Base-by-base conservation (phyloP, 2,797 vertebrate genomes). In the Sternarchorhynchus goeldii region DNA sequence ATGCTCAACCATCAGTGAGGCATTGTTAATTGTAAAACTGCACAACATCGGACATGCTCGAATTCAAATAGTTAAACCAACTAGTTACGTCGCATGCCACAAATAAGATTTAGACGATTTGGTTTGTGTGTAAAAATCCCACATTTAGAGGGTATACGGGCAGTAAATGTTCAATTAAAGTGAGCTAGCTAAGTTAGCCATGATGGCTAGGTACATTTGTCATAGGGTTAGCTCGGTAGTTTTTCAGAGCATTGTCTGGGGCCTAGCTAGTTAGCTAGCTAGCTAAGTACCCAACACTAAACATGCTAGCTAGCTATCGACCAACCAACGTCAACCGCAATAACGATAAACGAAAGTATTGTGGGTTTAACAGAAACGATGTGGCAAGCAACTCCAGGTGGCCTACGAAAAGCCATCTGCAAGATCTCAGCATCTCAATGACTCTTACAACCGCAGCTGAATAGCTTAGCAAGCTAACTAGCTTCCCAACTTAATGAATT, bases 131-230 rank as follows among this genome's bases (percentile, higher is more conserved):
- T 50, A 20, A 53, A 21, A 63, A 74, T 53, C 7, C 34, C 2
- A 6, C 16, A 67, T 29, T 57, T 50, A 67, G 12, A 12, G 21
- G 34, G 18, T 39, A n/a, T 29, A 32, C n/a, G n/a, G 25, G 2
- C 14, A 20, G 55, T 36, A 25, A 45, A 41, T 29, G 21, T 25
- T 25, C 25, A 62, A 41, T 2, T 60, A 78, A 29, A 4, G 16
- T 18, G 60, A 72, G 88, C 73, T 82, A 85, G 83, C 81, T 85
- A 87, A 2, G 83, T 81, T 85, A 87, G 82, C 88, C 80, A 39
- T 55, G 6, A 36, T 21, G 74, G 78, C 85, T 84, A 29, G 78
- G 81, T 81, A 69, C 80, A 31, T 75, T 59, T 55, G 59, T 60
- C 59, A 74, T 60, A 67, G 55, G 76, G 62, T 68, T 68, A 76